Base-by-base conservation (phyloP, 2,113 vertebrate species). In the Cavia aperea region DNA sequence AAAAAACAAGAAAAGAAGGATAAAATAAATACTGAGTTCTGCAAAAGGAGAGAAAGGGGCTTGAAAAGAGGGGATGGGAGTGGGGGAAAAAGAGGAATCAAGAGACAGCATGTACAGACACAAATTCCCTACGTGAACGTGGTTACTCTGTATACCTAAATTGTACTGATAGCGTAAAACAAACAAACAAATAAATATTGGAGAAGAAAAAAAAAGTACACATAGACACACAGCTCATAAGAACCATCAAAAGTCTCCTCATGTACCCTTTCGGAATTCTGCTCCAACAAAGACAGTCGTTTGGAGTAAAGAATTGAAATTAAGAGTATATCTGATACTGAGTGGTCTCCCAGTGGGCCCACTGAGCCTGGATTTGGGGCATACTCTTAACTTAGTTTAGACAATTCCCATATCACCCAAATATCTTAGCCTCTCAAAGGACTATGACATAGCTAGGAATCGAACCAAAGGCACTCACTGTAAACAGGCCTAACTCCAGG, bases 381-480 rank as follows among this genome's bases (percentile, higher is more conserved):
- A 46, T 6, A 68, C 5, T 56, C 66, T 81, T 78, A 86, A 58
- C 95, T 95, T 94, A 92, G 94, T 96, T 93, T 68, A 92, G 73
- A 79, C 10, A 91, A 82, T 86, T 70, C 73, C 39, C 79, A 70
- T 24, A 29, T 85, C 46, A 93, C 9, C 63, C 46, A 88, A 14
- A 24, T 84, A 49, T 72, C 58, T 89, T 93, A 91, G 86, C 26
- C 31, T 93, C 81, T 91, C 65, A 72, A 81, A 89, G 83, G 81
- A 93, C 15, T 78, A 14, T 26, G 79, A 33, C 58, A 33, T 43
- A 88, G 43, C 49, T 86, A 65, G 46, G 60, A 93, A 81, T 24
- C 91, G 84, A 89, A 81, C 54, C 31, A 79, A 77, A 46, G 12
- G 31, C 43, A 75, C 56, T 84, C 89, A 14, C 4, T 60, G 72